phyloP scores from a whole-genome alignment of 2,113 vertebrate species.

The Paratilapia polleni region DNA sequence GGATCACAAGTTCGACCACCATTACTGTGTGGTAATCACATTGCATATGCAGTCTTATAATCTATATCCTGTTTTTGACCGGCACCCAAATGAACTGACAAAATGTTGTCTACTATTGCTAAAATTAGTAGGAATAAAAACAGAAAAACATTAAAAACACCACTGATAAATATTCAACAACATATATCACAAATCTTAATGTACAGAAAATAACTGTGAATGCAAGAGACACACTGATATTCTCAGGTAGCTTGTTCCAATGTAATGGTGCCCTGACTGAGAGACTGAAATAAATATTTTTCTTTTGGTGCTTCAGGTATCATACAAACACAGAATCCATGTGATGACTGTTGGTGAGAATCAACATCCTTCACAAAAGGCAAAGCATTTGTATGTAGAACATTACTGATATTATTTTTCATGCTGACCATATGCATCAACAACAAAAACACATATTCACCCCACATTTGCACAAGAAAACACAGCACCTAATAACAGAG shows the following conservation, averaged over 20 bases:
- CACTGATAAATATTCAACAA: background rate
- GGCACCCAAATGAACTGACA: background rate
- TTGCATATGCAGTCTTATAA: background rate
- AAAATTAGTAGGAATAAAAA: background rate
- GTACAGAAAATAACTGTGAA: constrained; percentile 5
- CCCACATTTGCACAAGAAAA: constrained; percentile 43
- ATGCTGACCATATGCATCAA: constrained; percentile 16
- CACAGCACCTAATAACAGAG: constrained; percentile 1
- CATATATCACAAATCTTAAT: background rate
- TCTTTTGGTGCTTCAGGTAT: constrained; percentile 55
- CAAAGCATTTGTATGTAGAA: background rate
- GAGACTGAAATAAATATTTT: constrained; percentile 49
- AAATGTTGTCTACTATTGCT: background rate
- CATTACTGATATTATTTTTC: background rate
- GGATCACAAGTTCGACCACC: background rate
- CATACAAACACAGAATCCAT: constrained; percentile 48
- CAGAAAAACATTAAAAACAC: background rate
- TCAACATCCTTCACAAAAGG: constrained; percentile 3
- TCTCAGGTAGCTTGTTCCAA: constrained; percentile 44
- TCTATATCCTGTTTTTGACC: background rate
- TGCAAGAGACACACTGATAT: constrained; percentile 32
- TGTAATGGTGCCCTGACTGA: constrained; percentile 25
- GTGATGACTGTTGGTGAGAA: background rate
- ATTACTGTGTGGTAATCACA: background rate
- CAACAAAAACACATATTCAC: constrained; percentile 34